Evolutionary conservation across 2,888 invertebrate species (phyloP), one percentile per base, ranked within the genome.

Genomic region (Limnephilus lunatus): DNA sequence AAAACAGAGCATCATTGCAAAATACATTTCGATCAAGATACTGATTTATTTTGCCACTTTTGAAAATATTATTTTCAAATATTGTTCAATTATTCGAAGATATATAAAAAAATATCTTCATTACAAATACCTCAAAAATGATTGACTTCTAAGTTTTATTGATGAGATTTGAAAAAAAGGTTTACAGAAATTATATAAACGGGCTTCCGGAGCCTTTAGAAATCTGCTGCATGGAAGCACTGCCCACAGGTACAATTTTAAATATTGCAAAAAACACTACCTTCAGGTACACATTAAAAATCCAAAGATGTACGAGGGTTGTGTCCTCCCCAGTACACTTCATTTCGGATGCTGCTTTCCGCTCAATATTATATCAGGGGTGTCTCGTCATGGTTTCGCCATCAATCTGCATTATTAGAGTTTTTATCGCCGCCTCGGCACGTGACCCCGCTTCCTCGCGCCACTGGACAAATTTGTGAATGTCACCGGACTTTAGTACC

Each of bases 341-440:
- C 83, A 32, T 35, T 32, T 31, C 32, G 25, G 68, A 25, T n/a
- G 25, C 68, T n/a, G 39, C 35, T 39, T 39, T 85, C 85, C 44
- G 14, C 44, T 53, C 53, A 53, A 12, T 48, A 88, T 88, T 68
- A 91, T 91, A 39, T 91, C 91, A 25, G 53, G 68, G 81, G 88
- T 48, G 91, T 35, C 88, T 81, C 31, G 82, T 39, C 92, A 93
- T 93, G 93, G 85, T 89, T 81, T 31, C 85, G 85, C 92, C 91
- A 93, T 93, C 93, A 87, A 91, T 93, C 93, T 92, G 90, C 92
- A 93, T 93, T 93, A 93, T 93, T 93, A 85, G 92, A 92, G 48
- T 92, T 93, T 93, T 93, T 93, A 93, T 93, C 92, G 87, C 68
- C 89, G 90, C 86, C 88, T 19, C 86, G 83, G 81, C n/a, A 93